Evolutionary conservation across 2,888 invertebrate genomes (phyloP).

Genomic region (Polymixis flavicincta): DNA sequence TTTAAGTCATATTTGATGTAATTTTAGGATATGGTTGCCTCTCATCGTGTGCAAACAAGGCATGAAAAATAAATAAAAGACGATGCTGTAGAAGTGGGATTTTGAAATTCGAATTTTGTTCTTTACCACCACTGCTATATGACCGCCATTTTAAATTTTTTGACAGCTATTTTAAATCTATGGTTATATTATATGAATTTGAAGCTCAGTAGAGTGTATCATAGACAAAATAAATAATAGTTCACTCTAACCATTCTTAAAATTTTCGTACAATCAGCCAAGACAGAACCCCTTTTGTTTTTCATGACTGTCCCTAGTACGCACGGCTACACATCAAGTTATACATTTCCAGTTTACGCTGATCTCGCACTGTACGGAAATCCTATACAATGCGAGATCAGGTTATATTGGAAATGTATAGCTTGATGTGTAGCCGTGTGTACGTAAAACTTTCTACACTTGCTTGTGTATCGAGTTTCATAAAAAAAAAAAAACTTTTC

Average conservation of each 20-base stretch:
- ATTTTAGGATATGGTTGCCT: constrained; percentile 45
- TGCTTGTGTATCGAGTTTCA: background rate
- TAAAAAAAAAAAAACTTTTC: constrained; percentile 34
- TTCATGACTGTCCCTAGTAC: background rate
- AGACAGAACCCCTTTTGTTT: background rate
- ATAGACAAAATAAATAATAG: background rate
- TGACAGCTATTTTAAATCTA: background rate
- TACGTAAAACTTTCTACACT: constrained; percentile 20
- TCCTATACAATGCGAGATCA: too few relatives aligned
- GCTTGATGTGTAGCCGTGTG: too few relatives aligned
- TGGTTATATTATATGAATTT: background rate
- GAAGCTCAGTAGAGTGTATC: background rate
- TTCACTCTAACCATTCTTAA: background rate
- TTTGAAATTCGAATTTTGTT: constrained; percentile 20
- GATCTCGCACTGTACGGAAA: too few relatives aligned
- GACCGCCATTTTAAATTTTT: constrained; percentile 10
- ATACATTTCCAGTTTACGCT: too few relatives aligned
- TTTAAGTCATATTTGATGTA: constrained; percentile 54
- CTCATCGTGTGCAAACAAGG: constrained; percentile 44
- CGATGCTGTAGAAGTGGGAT: background rate
- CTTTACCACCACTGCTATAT: background rate
- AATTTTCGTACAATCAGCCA: background rate
- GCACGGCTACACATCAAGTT: too few relatives aligned
- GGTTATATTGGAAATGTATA: too few relatives aligned
- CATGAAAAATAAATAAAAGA: constrained; percentile 36